Evolutionary conservation across 2,888 invertebrate genomes (phyloP).

Genomic region (Pseudeuparius sepicola): DNA sequence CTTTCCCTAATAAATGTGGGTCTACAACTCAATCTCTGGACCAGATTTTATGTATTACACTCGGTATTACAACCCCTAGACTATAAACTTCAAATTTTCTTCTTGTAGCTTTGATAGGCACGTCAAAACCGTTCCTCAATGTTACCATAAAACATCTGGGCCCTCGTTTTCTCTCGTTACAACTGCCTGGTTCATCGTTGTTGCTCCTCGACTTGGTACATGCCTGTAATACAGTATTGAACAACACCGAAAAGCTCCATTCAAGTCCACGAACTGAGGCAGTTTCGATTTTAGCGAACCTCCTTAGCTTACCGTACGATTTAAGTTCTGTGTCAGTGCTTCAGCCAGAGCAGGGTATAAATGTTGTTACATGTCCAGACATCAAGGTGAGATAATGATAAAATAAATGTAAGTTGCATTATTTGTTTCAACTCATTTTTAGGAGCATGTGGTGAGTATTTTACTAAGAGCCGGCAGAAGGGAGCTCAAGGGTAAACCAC

Average conservation of each 20-base stretch:
- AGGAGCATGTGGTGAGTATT: constrained; percentile 83
- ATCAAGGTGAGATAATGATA: constrained; percentile 50
- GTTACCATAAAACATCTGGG: constrained; percentile 70
- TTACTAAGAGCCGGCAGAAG: constrained; percentile 78
- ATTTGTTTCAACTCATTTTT: constrained; percentile 8
- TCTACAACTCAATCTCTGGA: too few species aligned
- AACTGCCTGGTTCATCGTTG: constrained; percentile 80
- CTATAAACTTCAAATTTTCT: too few species aligned
- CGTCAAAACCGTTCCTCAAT: constrained; percentile 67
- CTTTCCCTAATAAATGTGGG: too few species aligned
- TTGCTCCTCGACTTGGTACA: constrained; percentile 82
- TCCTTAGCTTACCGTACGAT: constrained; percentile 70
- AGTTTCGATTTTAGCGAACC: constrained; percentile 76
- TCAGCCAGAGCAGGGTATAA: constrained; percentile 49
- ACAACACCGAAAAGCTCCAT: constrained; percentile 63
- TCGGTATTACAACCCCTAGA: too few species aligned
- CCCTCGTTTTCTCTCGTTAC: constrained; percentile 74
- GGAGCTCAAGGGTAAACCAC: constrained; percentile 79
- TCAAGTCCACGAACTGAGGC: constrained; percentile 76
- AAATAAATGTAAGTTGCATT: neutral
- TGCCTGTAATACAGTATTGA: constrained; percentile 79
- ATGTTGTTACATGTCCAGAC: constrained; percentile 56
- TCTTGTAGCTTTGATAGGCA: constrained; percentile 49
- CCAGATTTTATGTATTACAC: too few species aligned
- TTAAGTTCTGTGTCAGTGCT: constrained; percentile 46